These are phyloP conservation scores for Cyanoderma ruficeps DNA, from an alignment of 2,113 vertebrate species.

Conservation along the genomic window DNA sequence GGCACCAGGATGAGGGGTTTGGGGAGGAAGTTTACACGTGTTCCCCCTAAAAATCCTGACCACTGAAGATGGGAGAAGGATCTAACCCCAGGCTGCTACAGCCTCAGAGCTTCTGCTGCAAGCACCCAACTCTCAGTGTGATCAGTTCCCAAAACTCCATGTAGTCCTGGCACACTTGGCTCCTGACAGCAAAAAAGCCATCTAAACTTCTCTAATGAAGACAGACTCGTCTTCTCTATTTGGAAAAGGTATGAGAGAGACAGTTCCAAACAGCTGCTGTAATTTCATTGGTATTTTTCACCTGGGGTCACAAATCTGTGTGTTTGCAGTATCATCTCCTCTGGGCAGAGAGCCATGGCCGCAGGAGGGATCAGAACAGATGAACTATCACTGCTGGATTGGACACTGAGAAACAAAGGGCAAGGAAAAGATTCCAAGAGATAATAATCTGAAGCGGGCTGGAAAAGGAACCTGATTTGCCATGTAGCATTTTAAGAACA, in stretches of 20 bases:
- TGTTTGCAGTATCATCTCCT: constrained; percentile 46
- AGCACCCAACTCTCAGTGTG: not conserved
- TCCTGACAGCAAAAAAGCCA: not conserved
- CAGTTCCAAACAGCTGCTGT: constrained; percentile 51
- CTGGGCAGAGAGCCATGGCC: not conserved
- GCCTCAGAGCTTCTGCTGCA: not conserved
- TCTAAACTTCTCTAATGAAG: constrained; percentile 31
- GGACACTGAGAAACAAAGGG: not conserved
- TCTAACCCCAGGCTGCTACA: not conserved
- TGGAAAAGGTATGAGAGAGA: constrained; percentile 5
- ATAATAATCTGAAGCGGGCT: not conserved
- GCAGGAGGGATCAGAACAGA: not conserved
- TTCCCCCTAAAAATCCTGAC: not conserved
- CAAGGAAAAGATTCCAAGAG: not conserved
- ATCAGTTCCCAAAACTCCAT: not conserved
- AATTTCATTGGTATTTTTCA: constrained; percentile 63
- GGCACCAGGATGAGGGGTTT: no score
- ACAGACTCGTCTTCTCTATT: constrained; percentile 30
- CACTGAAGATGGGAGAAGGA: not conserved
- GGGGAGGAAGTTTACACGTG: rapidly evolving
- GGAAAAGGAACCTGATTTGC: not conserved
- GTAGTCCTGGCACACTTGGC: constrained; percentile 1
- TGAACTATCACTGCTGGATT: not conserved
- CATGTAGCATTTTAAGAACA: not conserved
- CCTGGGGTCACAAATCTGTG: not conserved